These are phyloP conservation scores for Drosophila obscura DNA, from an alignment of 1,140 invertebrate genomes.

Conservation along the genomic window DNA sequence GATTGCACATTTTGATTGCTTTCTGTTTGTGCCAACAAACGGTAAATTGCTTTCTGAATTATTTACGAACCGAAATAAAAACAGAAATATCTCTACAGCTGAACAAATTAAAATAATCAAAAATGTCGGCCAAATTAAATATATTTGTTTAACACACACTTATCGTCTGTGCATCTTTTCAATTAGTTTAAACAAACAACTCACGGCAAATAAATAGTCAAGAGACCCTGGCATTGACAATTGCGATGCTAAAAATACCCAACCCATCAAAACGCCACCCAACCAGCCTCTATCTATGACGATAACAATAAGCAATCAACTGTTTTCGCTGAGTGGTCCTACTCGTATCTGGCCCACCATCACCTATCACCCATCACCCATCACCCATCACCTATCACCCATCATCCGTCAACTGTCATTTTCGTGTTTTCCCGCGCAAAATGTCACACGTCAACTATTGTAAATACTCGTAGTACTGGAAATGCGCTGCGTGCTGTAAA, in stretches of 20 bases:
- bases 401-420: slow-evolving; percentile 44
- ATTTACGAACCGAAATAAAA: background rate
- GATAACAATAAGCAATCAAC: slow-evolving; percentile 59
- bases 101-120: slow-evolving; percentile 33
- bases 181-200: slow-evolving; percentile 57
- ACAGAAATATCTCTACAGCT: slow-evolving; percentile 1
- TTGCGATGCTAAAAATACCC: slow-evolving; percentile 17
- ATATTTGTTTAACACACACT: slow-evolving; percentile 44
- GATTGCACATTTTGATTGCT: slow-evolving; percentile 40
- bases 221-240: background rate
- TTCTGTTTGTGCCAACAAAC: slow-evolving; percentile 9
- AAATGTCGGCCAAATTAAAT: slow-evolving; percentile 47
- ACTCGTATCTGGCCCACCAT: slow-evolving; percentile 21
- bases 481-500: slow-evolving; percentile 15
- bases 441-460: slow-evolving; percentile 49
- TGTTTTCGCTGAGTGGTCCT: slow-evolving; percentile 31
- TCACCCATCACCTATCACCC: slow-evolving; percentile 46
- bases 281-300: slow-evolving; percentile 9
- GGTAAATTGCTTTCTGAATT: slow-evolving; percentile 29
- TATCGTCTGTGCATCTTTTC: slow-evolving; percentile 34
- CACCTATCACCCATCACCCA: slow-evolving; percentile 17
- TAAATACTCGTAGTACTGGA: slow-evolving; percentile 9
- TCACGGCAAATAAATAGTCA: slow-evolving; percentile 9
- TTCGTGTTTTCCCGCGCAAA: slow-evolving; percentile 56
- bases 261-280: slow-evolving; percentile 3